Conservation (phyloP, 1,140 invertebrate genomes). For the Drosophila lacertosa region DNA sequence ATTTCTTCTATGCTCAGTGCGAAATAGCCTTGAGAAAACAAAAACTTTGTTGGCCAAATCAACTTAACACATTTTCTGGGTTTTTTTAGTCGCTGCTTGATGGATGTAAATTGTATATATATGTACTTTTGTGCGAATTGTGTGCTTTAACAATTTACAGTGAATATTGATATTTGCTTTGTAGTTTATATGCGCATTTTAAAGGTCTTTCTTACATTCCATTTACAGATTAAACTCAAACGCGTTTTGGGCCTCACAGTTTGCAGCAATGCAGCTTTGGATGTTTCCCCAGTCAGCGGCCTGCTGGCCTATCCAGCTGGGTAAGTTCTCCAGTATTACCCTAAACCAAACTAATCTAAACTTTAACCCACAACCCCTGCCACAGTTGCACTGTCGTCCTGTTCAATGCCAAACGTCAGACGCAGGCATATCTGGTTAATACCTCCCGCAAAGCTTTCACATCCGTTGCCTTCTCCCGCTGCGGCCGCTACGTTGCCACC, state of each 20-base stretch:
- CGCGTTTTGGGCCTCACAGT: slow-evolving; percentile 96
- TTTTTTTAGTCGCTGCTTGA: background rate
- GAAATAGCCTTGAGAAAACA: background rate
- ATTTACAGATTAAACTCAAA: slow-evolving; percentile 95
- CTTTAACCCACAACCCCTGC: background rate
- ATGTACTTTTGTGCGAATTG: slow-evolving; percentile 53
- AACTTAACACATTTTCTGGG: slow-evolving; percentile 47
- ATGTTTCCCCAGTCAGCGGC: slow-evolving; percentile 93
- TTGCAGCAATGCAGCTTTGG: slow-evolving; percentile 94
- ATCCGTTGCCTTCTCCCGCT: slow-evolving; percentile 91
- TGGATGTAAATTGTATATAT: slow-evolving; percentile 1
- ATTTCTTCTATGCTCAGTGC: background rate
- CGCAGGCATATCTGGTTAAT: slow-evolving; percentile 95
- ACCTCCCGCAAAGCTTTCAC: slow-evolving; percentile 95
- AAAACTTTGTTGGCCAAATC: slow-evolving; percentile 40
- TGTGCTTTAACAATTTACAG: slow-evolving; percentile 70
- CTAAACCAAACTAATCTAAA: too few species aligned
- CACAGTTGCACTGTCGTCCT: slow-evolving; percentile 96
- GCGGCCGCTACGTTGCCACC: slow-evolving; percentile 90
- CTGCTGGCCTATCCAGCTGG: slow-evolving; percentile 97
- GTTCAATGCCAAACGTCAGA: slow-evolving; percentile 94
- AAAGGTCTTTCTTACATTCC: slow-evolving; percentile 29
- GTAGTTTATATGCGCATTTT: slow-evolving; percentile 56
- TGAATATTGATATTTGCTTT: slow-evolving; percentile 33
- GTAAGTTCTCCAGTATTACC: too few species aligned